These are phyloP conservation scores for Plusia festucae DNA, from an alignment of 2,888 invertebrate genomes.

Conservation along the genomic window DNA sequence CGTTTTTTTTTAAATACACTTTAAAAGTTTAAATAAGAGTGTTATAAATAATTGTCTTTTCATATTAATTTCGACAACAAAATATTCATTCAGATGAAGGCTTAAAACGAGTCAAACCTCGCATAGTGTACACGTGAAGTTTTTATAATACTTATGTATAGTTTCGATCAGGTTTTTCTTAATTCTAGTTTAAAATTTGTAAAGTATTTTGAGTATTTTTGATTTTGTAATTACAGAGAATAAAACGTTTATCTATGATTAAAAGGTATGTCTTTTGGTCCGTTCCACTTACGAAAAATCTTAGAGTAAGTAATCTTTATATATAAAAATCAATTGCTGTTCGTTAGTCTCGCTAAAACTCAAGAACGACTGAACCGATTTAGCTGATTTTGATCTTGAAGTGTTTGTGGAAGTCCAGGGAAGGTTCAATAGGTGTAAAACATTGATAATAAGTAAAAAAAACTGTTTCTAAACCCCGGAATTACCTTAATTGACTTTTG, in stretches of 20 bases:
- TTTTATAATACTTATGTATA: neutral
- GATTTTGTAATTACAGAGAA: neutral
- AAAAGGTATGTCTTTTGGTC: neutral
- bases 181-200: too few relatives aligned
- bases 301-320: neutral
- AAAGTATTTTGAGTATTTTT: neutral
- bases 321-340: too few relatives aligned
- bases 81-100: neutral
- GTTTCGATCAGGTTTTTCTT: neutral
- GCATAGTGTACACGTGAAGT: neutral
- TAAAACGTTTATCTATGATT: neutral
- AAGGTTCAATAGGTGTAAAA: too few relatives aligned
- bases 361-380: too few relatives aligned
- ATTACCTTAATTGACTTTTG: too few relatives aligned
- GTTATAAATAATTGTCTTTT: neutral
- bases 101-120: neutral
- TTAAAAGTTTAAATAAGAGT: neutral
- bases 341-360: too few relatives aligned
- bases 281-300: neutral
- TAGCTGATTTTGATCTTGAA: too few relatives aligned
- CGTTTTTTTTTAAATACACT: too few relatives aligned
- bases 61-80: neutral
- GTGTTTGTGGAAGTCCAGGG: too few relatives aligned
- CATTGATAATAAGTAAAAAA: too few relatives aligned
- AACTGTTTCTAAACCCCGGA: too few relatives aligned